Evolutionary conservation across 1,140 invertebrate species (phyloP).

Genomic region (Ceratosolen fusciceps): DNA sequence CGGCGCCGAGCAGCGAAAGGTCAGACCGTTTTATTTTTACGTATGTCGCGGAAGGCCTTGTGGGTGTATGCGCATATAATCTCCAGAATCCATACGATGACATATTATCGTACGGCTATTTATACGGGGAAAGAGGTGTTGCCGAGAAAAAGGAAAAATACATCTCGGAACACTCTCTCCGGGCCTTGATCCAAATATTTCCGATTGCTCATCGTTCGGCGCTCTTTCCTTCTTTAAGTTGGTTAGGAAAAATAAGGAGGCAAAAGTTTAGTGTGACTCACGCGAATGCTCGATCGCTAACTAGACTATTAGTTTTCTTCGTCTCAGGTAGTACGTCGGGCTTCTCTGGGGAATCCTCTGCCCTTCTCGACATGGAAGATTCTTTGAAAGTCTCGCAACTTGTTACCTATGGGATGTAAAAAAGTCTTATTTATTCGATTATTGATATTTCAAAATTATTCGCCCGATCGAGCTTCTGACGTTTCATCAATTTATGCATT

Average conservation of each 20-base stretch:
- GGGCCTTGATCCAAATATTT: slow-evolving; percentile 50
- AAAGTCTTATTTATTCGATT: background rate
- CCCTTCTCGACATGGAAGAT: background rate
- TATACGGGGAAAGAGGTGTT: slow-evolving; percentile 15
- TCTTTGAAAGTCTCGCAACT: background rate
- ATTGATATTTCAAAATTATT: background rate
- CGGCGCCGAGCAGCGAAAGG: background rate
- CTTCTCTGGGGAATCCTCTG: slow-evolving; percentile 30
- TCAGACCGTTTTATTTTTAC: slow-evolving; percentile 42
- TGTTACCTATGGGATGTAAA: slow-evolving; percentile 19
- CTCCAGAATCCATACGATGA: background rate
- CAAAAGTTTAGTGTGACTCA: slow-evolving; percentile 45
- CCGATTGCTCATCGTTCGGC: slow-evolving; percentile 44
- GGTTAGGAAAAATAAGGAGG: slow-evolving; percentile 43
- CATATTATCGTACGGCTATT: slow-evolving; percentile 35
- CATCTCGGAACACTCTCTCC: slow-evolving; percentile 21
- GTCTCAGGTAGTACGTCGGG: slow-evolving; percentile 28
- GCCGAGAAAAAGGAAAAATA: slow-evolving; percentile 2
- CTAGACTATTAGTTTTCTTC: slow-evolving; percentile 12
- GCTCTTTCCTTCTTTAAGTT: slow-evolving; percentile 4
- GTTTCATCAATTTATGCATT: too few species aligned
- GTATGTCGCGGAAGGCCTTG: slow-evolving; percentile 36
- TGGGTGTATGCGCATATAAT: slow-evolving; percentile 3
- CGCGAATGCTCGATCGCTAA: slow-evolving; percentile 14
- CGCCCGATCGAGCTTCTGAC: too few species aligned